Evolutionary conservation across 2,797 vertebrate genomes (phyloP).

Genomic region (Oreonectes daqikongensis): DNA sequence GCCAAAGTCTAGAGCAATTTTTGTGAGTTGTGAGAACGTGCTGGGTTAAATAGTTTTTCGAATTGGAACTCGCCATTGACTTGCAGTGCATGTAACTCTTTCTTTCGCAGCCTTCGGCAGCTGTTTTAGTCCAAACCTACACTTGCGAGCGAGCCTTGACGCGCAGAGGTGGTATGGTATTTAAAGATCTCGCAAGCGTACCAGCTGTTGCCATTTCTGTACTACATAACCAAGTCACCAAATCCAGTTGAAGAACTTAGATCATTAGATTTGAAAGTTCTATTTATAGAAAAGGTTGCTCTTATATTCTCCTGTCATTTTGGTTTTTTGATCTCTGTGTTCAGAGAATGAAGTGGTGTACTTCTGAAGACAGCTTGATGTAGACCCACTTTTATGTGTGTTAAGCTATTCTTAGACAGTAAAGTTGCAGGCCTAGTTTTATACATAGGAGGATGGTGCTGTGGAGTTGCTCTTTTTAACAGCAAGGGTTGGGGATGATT

Average conservation of each 20-base stretch:
- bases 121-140: constrained; percentile 59
- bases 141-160: constrained; percentile 54
- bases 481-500: not conserved
- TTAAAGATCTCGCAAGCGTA: constrained; percentile 71
- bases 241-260: constrained; percentile 53
- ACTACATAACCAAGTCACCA: constrained; percentile 68
- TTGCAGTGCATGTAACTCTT: constrained; percentile 47
- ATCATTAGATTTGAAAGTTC: constrained; percentile 61
- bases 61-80: constrained; percentile 40
- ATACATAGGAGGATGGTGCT: constrained; percentile 32
- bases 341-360: constrained; percentile 24
- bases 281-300: constrained; percentile 24
- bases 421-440: constrained; percentile 48
- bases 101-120: constrained; percentile 43
- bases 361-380: constrained; percentile 33
- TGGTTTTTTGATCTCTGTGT: constrained; percentile 3
- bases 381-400: constrained; percentile 50
- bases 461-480: constrained; percentile 8
- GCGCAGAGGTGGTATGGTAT: constrained; percentile 64
- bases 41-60: constrained; percentile 40
- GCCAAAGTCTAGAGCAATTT: constrained; percentile 34
- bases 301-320: constrained; percentile 5
- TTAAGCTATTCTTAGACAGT: constrained; percentile 56
- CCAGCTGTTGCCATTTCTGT: constrained; percentile 70
- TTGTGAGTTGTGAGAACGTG: constrained; percentile 60